These are phyloP conservation scores for Pithys albifrons DNA, from an alignment of 2,113 vertebrate species.

Conservation along the genomic window DNA sequence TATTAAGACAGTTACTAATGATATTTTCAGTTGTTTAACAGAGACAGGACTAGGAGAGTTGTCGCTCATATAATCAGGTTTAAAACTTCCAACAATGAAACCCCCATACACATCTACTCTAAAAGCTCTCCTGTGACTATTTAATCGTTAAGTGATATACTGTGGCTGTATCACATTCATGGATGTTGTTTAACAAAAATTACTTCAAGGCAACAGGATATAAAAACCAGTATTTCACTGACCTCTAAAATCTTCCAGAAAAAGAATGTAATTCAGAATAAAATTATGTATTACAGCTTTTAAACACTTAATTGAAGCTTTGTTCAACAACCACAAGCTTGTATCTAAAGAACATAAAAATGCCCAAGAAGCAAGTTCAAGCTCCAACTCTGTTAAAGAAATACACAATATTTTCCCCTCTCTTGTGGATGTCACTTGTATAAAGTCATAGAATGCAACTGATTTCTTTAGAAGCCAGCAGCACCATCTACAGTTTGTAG, in stretches of 20 bases:
- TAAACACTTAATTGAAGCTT: background rate
- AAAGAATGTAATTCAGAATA: background rate
- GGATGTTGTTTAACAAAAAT: background rate
- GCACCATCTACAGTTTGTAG: background rate
- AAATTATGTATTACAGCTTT: background rate
- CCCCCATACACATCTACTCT: rapidly evolving
- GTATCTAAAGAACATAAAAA: background rate
- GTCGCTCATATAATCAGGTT: background rate
- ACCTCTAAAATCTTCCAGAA: background rate
- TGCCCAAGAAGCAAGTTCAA: background rate
- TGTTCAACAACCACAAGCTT: background rate
- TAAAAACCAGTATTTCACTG: background rate
- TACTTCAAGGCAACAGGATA: background rate
- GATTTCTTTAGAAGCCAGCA: background rate
- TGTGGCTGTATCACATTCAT: background rate
- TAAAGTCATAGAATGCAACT: background rate
- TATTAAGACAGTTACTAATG: background rate
- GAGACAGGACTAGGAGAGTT: background rate
- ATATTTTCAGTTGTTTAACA: background rate
- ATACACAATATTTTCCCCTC: background rate
- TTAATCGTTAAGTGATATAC: background rate
- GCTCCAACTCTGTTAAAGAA: background rate
- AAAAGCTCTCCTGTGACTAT: background rate
- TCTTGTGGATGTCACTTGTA: rapidly evolving
- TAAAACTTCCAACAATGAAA: background rate